phyloP scores from a whole-genome alignment of 1,140 invertebrate species.

The Parapsyche elsis region DNA sequence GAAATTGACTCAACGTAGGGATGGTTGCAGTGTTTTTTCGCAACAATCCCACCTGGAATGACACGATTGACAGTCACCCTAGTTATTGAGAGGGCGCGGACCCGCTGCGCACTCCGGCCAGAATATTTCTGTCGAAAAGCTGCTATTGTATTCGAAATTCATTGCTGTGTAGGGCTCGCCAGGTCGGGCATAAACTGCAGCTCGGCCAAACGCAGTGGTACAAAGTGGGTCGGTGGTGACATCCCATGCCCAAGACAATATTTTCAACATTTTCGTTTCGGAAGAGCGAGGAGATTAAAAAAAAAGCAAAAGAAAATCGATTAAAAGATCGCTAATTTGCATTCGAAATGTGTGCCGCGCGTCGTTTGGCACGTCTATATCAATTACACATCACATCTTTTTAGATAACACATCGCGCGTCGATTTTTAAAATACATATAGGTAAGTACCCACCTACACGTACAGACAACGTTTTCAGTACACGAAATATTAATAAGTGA shows the following conservation, averaged over 20 bases:
- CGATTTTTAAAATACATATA: not conserved
- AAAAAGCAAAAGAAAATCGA: not conserved
- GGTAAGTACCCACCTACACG: no score
- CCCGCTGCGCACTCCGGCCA: not conserved
- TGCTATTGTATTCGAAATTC: constrained; percentile 61
- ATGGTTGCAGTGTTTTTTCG: not conserved
- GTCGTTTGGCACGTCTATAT: constrained; percentile 10
- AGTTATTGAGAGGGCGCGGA: not conserved
- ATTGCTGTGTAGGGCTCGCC: constrained; percentile 43
- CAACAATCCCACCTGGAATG: no score
- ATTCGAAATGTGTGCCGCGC: constrained; percentile 6
- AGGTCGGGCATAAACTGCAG: constrained; percentile 33
- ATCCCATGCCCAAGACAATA: not conserved
- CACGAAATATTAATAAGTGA: constrained; percentile 1
- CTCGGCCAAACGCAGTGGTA: constrained; percentile 15
- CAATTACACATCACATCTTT: constrained; percentile 15
- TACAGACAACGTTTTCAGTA: not conserved
- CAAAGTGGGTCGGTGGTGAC: constrained; percentile 49
- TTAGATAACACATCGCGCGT: not conserved
- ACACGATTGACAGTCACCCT: no score
- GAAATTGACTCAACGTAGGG: not conserved
- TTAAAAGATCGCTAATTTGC: constrained; percentile 8
- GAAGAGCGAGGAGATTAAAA: not conserved
- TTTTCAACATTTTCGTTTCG: constrained; percentile 2
- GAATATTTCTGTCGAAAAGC: constrained; percentile 58